phyloP scores from a whole-genome alignment of 2,888 invertebrate species.

The Galerucella calmariensis region DNA sequence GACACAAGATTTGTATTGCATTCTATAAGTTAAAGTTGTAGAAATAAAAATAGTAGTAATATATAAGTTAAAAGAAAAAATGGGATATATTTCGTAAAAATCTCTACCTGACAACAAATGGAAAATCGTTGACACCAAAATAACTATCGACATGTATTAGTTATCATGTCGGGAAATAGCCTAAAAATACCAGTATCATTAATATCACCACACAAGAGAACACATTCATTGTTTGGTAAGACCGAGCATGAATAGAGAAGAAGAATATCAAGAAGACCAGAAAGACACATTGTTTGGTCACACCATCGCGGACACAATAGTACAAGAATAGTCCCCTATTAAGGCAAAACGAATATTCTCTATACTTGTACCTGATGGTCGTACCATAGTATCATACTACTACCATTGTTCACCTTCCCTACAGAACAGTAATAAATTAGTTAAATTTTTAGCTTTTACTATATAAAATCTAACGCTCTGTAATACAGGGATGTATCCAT shows the following conservation, averaged over 20 bases:
- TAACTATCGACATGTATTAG: no score
- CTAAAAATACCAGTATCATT: neutral
- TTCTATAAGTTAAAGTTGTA: no score
- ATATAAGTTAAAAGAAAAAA: no score
- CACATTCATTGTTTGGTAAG: conserved; percentile 12
- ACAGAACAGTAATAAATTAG: conserved; percentile 58
- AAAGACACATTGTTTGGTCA: conserved; percentile 55
- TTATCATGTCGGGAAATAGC: no score
- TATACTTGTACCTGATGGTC: conserved; percentile 26
- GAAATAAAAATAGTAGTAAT: no score
- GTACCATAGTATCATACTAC: conserved; percentile 40
- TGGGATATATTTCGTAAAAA: no score
- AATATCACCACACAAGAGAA: neutral
- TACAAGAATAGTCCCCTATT: conserved; percentile 55
- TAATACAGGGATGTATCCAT: neutral
- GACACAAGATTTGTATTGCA: no score
- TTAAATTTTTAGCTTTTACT: conserved; percentile 55
- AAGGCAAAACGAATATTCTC: conserved; percentile 51
- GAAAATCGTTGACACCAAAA: no score
- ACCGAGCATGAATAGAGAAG: neutral
- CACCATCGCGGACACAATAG: conserved; percentile 56
- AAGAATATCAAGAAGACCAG: conserved; percentile 24
- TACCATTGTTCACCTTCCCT: conserved; percentile 55
- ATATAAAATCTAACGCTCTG: conserved; percentile 52
- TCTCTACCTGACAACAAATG: no score